These are phyloP conservation scores for Takifugu bimaculatus DNA, from an alignment of 2,113 vertebrate genomes.

Conservation along the genomic window DNA sequence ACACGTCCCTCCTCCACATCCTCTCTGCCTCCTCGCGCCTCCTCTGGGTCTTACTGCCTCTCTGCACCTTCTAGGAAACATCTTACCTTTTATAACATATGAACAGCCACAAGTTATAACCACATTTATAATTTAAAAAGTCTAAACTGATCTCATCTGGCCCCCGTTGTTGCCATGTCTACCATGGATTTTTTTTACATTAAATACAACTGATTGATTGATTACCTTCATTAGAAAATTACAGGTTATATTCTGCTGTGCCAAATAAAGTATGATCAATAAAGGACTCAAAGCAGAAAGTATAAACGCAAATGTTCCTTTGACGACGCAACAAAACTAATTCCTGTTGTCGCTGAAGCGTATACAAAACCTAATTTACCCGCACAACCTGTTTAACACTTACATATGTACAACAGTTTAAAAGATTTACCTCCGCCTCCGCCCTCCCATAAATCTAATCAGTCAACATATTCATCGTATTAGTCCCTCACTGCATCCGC, in stretches of 20 bases:
- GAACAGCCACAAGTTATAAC: no score
- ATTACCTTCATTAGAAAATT: no score
- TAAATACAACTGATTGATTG: no score
- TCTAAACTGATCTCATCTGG: no score
- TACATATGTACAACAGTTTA: constrained; percentile 4
- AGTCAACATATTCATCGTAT: constrained; percentile 27
- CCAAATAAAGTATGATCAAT: background rate
- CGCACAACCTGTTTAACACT: background rate
- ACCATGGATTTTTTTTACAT: no score
- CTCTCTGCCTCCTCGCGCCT: constrained; percentile 37
- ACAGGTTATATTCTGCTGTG: no score
- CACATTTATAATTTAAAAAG: no score
- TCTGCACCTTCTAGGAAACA: constrained; percentile 8
- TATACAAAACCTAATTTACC: constrained; percentile 2
- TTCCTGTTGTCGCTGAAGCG: background rate
- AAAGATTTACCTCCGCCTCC: constrained; percentile 4
- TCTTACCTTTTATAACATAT: no score
- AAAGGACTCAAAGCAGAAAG: background rate
- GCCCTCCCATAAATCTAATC: constrained; percentile 29
- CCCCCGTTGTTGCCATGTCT: no score
- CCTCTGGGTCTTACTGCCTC: constrained; percentile 68
- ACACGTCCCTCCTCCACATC: constrained; percentile 52
- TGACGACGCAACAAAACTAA: constrained; percentile 1
- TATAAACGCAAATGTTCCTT: background rate
- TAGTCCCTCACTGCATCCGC: background rate